A percentile compares a stretch with the other conserved stretches of the same genome.
Conservation (phyloP, 2,797 vertebrate genomes). For the Scarus forsteni region DNA sequence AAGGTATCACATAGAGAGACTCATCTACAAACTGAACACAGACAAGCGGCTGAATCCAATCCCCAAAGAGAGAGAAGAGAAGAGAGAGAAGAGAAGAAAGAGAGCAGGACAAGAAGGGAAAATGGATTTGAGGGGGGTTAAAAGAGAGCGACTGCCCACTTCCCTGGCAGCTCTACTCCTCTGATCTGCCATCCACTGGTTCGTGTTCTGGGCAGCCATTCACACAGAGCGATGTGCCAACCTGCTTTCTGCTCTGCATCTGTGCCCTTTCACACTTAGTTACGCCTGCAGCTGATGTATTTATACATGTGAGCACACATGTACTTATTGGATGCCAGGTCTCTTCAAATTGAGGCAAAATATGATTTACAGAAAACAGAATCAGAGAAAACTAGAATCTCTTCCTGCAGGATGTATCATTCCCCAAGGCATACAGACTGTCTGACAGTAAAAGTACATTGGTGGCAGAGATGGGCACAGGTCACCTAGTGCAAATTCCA, state of each 20-base stretch:
- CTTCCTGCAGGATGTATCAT: too few species aligned
- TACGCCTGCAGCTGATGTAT: constrained; percentile 51
- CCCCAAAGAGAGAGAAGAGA: constrained; percentile 25
- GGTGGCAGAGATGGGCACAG: too few species aligned
- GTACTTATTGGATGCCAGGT: not conserved
- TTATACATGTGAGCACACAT: constrained; percentile 33
- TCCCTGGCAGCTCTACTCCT: constrained; percentile 58
- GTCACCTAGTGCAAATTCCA: too few species aligned
- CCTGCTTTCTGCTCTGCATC: constrained; percentile 56
- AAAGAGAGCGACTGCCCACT: constrained; percentile 35
- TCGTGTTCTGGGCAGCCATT: constrained; percentile 34
- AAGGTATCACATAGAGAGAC: constrained; percentile 33
- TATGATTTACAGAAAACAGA: not conserved
- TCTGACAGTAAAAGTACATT: too few species aligned
- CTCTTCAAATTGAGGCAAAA: not conserved
- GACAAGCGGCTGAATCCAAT: constrained; percentile 35
- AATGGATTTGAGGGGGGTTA: constrained; percentile 19
- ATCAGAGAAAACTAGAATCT: not conserved
- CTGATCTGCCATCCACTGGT: constrained; percentile 58
- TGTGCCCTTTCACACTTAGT: constrained; percentile 48
- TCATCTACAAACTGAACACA: constrained; percentile 25
- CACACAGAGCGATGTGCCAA: constrained; percentile 41
- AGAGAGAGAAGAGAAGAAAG: constrained; percentile 17
- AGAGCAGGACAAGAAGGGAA: constrained; percentile 21
- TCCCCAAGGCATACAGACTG: too few species aligned